Evolutionary conservation across 2,888 invertebrate species (phyloP).

Genomic region (Aelia acuminata): DNA sequence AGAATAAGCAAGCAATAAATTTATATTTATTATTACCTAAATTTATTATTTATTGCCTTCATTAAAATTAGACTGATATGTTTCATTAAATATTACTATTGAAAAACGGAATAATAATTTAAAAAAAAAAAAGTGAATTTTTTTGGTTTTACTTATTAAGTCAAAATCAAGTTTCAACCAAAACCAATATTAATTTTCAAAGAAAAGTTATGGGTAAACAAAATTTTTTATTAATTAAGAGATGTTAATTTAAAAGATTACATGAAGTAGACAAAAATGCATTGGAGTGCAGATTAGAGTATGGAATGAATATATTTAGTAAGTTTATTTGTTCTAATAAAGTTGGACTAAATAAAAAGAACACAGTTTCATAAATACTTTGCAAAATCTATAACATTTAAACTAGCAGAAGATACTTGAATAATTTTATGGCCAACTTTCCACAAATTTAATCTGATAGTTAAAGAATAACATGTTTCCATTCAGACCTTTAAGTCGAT

Average conservation of each 20-base stretch:
- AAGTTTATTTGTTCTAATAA: background rate
- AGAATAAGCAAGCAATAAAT: too few relatives aligned
- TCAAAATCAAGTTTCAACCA: background rate
- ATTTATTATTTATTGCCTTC: background rate
- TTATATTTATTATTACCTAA: too few relatives aligned
- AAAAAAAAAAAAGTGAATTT: too few relatives aligned
- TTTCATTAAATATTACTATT: background rate
- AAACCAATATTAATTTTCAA: background rate
- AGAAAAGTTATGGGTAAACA: background rate
- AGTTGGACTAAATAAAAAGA: too few relatives aligned
- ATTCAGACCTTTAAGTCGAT: background rate
- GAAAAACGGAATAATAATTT: background rate
- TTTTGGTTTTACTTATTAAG: background rate
- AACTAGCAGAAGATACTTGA: too few relatives aligned
- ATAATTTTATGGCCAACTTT: too few relatives aligned
- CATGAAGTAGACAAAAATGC: background rate
- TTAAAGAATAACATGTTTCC: background rate
- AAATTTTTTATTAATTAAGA: background rate
- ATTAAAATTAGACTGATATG: background rate
- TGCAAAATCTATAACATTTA: background rate
- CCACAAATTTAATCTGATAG: too few relatives aligned
- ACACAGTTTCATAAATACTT: background rate
- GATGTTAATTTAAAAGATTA: background rate
- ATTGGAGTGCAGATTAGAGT: background rate
- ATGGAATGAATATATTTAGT: background rate